Evolutionary conservation across 2,888 invertebrate genomes (phyloP), one percentile per base, ranked within the genome.

Genomic region (Diplolepis rosae): DNA sequence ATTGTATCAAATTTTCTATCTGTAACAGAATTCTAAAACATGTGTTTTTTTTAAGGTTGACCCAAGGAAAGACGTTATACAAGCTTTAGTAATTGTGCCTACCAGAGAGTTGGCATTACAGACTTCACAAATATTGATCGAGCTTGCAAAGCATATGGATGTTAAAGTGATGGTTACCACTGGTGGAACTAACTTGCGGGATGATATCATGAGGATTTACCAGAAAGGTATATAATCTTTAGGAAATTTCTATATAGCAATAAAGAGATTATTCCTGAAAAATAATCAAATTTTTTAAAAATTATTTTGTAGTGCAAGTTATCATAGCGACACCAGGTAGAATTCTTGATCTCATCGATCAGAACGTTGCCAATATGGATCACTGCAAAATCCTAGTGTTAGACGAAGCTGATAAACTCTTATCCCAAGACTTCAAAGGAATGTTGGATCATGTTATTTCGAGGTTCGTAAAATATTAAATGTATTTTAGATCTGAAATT

Each of bases 161-260:
- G 94, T 98, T 85, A 96, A 98, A 89, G 97, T 98, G 80, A 99
- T 99, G 99, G 99, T 99, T 77, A 99, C 99, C 84, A 99, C 99
- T 81, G 99, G 99, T 88, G 99, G 99, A 84, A 99, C 99, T 82
- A 95, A 95, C 90, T 92, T 96, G 85, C 95, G 98, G 89, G 99
- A 99, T 90, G 99, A 99, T 90, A 99, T 99, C 89, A 97, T 99
- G 95, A 95, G 99, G 90, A 96, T 99, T 89, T 98, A 98, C 91
- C 98, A 99, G 90, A 97, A 98, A 92, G 96, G 96, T 96, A 89
- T 71, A 50, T 65, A 69, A 71, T 66, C 24, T 50, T 67, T 51
- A 50, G n/a, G 52, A 69, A 65, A 48, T 30, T 11, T 56, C 9
- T 22, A 54, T 24, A 1, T 18, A n/a, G 52, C 1, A 30, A 15